Conservation (phyloP, 1,140 invertebrate genomes). For the Drosophila santomea region DNA sequence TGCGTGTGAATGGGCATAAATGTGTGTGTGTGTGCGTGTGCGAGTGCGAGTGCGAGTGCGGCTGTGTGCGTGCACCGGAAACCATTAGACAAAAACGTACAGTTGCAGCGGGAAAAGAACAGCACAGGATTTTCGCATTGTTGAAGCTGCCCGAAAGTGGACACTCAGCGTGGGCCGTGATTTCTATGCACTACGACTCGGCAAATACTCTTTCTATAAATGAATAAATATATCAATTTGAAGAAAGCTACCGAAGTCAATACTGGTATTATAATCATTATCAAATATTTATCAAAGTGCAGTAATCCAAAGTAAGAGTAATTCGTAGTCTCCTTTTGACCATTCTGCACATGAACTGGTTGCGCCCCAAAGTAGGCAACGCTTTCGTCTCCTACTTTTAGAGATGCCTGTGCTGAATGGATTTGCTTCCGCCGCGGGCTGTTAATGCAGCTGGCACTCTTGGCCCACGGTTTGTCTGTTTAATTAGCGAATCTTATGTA, state of each 20-base stretch:
- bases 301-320: background rate
- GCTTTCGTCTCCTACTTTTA: background rate
- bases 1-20: slow-evolving; percentile 60
- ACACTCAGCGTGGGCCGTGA: slow-evolving; percentile 52
- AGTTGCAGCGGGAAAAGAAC: slow-evolving; percentile 47
- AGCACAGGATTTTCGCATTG: slow-evolving; percentile 73
- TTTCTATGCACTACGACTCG: slow-evolving; percentile 15
- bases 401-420: background rate
- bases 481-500: slow-evolving; percentile 52
- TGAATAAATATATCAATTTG: background rate
- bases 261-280: background rate
- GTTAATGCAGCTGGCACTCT: slow-evolving; percentile 35
- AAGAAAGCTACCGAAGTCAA: background rate
- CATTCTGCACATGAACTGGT: background rate
- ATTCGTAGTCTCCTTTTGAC: background rate
- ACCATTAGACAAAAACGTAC: slow-evolving; percentile 81
- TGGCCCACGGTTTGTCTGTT: slow-evolving; percentile 41
- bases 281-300: too few relatives aligned
- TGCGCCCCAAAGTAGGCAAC: slow-evolving; percentile 12
- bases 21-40: slow-evolving; percentile 44
- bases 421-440: slow-evolving; percentile 49
- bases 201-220: slow-evolving; percentile 8
- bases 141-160: slow-evolving; percentile 75
- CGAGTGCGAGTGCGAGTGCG: slow-evolving; percentile 18
- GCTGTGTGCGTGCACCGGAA: slow-evolving; percentile 63